phyloP scores from a whole-genome alignment of 2,888 invertebrate species.

The Mesorhabditis sp. region DNA sequence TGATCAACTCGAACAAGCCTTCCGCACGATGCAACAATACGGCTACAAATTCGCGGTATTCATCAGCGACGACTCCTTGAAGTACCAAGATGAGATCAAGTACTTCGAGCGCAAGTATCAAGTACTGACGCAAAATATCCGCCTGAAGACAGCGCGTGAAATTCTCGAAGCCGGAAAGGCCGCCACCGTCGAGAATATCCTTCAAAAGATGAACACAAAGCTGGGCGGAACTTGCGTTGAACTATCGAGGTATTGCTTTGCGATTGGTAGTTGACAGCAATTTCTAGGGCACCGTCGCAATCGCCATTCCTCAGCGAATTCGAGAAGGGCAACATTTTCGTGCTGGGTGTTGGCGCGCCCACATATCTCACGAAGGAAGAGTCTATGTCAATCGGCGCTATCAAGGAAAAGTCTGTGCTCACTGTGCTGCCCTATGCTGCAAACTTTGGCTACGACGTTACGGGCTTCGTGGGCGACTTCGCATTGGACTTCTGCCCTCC shows the following conservation, averaged over 20 bases:
- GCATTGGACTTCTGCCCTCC: neutral
- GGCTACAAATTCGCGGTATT: no score
- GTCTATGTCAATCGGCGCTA: neutral
- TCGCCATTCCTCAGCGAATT: neutral
- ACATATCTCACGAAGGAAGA: neutral
- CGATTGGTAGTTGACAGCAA: no score
- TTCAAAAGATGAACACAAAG: slow-evolving; percentile 42
- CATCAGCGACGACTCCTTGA: neutral
- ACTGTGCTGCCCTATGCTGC: slow-evolving; percentile 24
- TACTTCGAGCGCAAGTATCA: slow-evolving; percentile 5
- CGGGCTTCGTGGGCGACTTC: slow-evolving; percentile 26
- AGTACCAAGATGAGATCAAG: slow-evolving; percentile 1
- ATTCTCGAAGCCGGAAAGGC: slow-evolving; percentile 18
- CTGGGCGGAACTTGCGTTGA: slow-evolving; percentile 42
- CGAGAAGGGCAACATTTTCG: neutral
- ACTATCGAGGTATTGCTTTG: neutral
- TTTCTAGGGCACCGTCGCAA: no score
- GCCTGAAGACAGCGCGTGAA: slow-evolving; percentile 2
- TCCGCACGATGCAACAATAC: no score
- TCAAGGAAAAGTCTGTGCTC: slow-evolving; percentile 1
- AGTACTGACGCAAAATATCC: slow-evolving; percentile 7
- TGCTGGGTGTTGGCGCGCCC: neutral
- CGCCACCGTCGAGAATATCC: slow-evolving; percentile 42
- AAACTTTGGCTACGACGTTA: slow-evolving; percentile 19
- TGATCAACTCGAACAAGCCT: no score